Evolutionary conservation across 2,113 vertebrate species (phyloP).

Genomic region (Zosterops hypoxanthus): DNA sequence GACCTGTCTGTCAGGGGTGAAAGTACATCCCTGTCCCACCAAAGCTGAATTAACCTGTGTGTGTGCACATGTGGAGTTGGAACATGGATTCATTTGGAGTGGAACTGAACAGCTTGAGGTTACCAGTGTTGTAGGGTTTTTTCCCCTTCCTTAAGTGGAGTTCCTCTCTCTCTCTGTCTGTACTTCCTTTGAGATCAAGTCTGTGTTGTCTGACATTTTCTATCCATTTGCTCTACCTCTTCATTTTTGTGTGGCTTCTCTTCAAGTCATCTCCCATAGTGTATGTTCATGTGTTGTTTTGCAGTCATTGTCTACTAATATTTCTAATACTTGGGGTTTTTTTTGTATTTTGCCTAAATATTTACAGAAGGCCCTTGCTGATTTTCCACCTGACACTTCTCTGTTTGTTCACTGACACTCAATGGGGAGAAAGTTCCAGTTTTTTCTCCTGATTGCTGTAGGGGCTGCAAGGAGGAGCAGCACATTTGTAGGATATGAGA

Average conservation of each 20-base stretch:
- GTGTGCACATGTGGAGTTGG: rapidly evolving
- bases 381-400: not conserved
- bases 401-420: not conserved
- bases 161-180: not conserved
- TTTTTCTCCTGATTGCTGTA: not conserved
- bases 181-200: not conserved
- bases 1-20: not conserved
- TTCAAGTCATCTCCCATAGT: not conserved
- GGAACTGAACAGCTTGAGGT: not conserved
- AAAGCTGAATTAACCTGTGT: not conserved
- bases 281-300: not conserved
- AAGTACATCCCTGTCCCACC: not conserved
- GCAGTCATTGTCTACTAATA: not conserved
- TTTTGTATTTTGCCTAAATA: not conserved
- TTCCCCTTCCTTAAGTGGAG: not conserved
- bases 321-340: not conserved
- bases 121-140: not conserved
- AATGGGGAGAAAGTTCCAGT: not conserved
- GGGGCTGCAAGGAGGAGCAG: not conserved
- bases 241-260: not conserved
- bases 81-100: not conserved
- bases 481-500: not conserved
- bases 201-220: not conserved
- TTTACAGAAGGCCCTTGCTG: not conserved
- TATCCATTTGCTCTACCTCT: not conserved